A percentile compares a stretch with the other conserved stretches of the same genome.
Evolutionary conservation across 2,113 vertebrate species (phyloP).

Genomic region (Sinocyclocheilus maitianheensis): DNA sequence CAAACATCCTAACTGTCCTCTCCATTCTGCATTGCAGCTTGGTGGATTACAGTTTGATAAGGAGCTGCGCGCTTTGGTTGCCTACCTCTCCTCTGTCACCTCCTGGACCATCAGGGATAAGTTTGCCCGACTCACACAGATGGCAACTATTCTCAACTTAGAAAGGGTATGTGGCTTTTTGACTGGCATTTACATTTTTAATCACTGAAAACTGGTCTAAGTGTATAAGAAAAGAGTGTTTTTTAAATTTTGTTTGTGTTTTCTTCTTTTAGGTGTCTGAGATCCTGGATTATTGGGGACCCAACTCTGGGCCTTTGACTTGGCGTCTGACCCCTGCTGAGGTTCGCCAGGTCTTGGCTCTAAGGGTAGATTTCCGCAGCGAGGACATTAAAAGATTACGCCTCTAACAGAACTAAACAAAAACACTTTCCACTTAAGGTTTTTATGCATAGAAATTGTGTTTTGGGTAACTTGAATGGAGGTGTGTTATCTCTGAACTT

Average conservation of each 20-base stretch:
- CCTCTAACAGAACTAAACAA: slow-evolving; percentile 72
- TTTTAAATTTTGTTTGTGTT: background rate
- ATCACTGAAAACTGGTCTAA: background rate
- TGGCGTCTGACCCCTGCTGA: slow-evolving; percentile 96
- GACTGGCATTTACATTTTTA: background rate
- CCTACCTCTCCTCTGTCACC: slow-evolving; percentile 95
- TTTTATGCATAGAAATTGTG: background rate
- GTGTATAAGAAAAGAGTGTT: background rate
- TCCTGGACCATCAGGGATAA: slow-evolving; percentile 99
- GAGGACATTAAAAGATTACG: slow-evolving; percentile 97
- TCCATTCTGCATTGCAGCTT: slow-evolving; percentile 74
- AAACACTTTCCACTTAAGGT: background rate
- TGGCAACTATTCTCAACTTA: slow-evolving; percentile 96
- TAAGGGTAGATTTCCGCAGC: slow-evolving; percentile 91
- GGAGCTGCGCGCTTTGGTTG: slow-evolving; percentile 93
- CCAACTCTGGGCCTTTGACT: slow-evolving; percentile 91
- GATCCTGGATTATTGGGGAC: slow-evolving; percentile 98
- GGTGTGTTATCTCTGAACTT: slow-evolving; percentile 8
- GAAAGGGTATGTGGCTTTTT: slow-evolving; percentile 81
- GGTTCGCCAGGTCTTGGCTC: slow-evolving; percentile 92
- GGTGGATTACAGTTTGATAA: slow-evolving; percentile 98
- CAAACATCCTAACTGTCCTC: slow-evolving; percentile 11
- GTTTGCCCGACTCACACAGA: slow-evolving; percentile 97
- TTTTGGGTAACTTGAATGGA: background rate
- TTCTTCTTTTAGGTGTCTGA: slow-evolving; percentile 84